Evolutionary conservation across 1,140 invertebrate species (phyloP).

Genomic region (Sarcophaga peregrina): DNA sequence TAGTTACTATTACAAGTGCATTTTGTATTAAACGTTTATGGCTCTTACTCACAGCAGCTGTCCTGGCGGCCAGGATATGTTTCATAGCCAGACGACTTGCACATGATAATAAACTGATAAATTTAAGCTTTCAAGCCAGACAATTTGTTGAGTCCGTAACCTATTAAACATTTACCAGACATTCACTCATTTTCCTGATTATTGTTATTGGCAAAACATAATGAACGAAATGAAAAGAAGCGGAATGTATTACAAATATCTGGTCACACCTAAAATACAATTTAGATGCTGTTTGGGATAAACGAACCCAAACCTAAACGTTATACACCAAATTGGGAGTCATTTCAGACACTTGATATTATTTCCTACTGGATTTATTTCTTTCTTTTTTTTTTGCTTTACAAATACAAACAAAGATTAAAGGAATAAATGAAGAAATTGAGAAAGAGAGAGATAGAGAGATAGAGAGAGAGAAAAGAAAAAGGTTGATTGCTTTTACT

Average conservation of each 20-base stretch:
- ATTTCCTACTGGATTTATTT: not conserved
- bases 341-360: not conserved
- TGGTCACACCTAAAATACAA: conserved; percentile 39
- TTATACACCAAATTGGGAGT: not conserved
- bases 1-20: conserved; percentile 26
- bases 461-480: not conserved
- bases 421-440: not conserved
- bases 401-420: not conserved
- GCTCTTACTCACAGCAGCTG: not conserved
- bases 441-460: not conserved
- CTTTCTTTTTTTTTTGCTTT: not conserved
- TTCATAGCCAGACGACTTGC: conserved; percentile 24
- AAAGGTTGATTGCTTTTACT: conserved; percentile 20
- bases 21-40: conserved; percentile 28
- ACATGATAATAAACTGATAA: conserved; percentile 23
- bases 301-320: not conserved
- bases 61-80: not conserved
- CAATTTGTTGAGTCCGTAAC: conserved; percentile 6
- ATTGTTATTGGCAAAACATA: conserved; percentile 4
- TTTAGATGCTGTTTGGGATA: conserved; percentile 39
- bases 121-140: conserved; percentile 20
- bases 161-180: conserved; percentile 2
- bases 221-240: not conserved
- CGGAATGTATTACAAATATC: conserved; percentile 37
- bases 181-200: conserved; percentile 1